A percentile compares a stretch with the other conserved stretches of the same genome.
Evolutionary conservation across 1,140 invertebrate genomes (phyloP).

Genomic region (Sinella curviseta): DNA sequence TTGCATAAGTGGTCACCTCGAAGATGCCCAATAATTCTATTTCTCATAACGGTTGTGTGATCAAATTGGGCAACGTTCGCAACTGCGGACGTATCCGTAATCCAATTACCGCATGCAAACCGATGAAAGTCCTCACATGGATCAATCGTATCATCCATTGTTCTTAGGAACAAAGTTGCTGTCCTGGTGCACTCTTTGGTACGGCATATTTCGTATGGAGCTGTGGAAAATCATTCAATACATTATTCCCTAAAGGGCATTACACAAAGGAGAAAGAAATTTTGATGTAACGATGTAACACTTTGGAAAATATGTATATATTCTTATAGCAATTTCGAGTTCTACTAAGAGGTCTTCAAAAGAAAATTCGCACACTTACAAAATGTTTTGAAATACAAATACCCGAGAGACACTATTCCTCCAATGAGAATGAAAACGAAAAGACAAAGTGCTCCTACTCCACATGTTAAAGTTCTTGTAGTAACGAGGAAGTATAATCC

Average conservation of each 20-base stretch:
- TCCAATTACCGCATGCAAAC: constrained; percentile 61
- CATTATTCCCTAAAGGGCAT: no score
- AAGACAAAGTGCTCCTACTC: neutral
- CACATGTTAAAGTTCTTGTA: neutral
- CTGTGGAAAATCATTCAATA: no score
- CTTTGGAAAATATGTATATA: neutral
- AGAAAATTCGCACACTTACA: constrained; percentile 2
- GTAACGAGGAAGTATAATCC: neutral
- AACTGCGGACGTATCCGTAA: constrained; percentile 51
- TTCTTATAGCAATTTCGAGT: no score
- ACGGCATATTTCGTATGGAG: constrained; percentile 35
- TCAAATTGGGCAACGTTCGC: constrained; percentile 38
- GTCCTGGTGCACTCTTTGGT: constrained; percentile 37
- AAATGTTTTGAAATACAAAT: constrained; percentile 19
- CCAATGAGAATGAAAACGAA: neutral
- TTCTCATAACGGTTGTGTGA: constrained; percentile 48
- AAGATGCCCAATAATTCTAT: constrained; percentile 44
- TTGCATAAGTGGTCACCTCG: no score
- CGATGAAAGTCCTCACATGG: constrained; percentile 63
- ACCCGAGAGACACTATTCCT: neutral
- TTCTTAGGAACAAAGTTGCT: constrained; percentile 41
- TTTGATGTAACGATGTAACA: no score
- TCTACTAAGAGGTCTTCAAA: no score
- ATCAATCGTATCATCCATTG: constrained; percentile 57
- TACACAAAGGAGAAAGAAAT: neutral